Conservation (phyloP, 2,113 vertebrate species). For the Amblyornis subalaris region DNA sequence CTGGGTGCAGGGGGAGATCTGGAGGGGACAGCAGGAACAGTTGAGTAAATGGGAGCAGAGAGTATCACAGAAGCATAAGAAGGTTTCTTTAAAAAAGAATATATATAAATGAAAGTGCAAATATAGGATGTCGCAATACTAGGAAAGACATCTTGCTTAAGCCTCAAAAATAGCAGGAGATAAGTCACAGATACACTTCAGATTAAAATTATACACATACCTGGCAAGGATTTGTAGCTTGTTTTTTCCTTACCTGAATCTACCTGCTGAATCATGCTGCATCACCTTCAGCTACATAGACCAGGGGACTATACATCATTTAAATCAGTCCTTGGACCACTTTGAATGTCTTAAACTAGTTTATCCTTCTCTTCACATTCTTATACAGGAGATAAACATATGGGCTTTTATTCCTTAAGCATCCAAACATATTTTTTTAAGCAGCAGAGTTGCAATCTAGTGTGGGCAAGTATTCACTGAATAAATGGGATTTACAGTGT, state of each 20-base stretch:
- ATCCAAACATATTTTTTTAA: conserved; percentile 40
- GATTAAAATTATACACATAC: not conserved
- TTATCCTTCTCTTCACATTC: conserved; percentile 3
- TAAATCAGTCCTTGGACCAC: not conserved
- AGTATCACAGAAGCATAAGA: not conserved
- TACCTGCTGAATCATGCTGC: not conserved
- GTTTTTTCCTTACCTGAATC: not conserved
- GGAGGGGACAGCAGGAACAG: not conserved
- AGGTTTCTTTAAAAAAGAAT: not conserved
- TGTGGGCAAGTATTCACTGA: conserved; percentile 37
- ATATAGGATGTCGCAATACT: not conserved
- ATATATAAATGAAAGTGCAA: not conserved
- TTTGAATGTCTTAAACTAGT: not conserved
- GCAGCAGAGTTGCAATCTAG: conserved; percentile 1
- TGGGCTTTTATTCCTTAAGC: conserved; percentile 27
- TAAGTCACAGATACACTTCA: not conserved
- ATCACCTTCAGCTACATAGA: not conserved
- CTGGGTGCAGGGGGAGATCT: not conserved
- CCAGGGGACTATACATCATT: not conserved
- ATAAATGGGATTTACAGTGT: conserved; percentile 1
- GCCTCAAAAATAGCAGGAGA: not conserved
- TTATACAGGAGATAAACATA: conserved; percentile 32
- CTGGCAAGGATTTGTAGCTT: not conserved
- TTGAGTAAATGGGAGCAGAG: not conserved
- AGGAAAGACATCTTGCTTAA: not conserved